Conservation (phyloP, 2,797 vertebrate genomes). For the Mareca penelope region DNA sequence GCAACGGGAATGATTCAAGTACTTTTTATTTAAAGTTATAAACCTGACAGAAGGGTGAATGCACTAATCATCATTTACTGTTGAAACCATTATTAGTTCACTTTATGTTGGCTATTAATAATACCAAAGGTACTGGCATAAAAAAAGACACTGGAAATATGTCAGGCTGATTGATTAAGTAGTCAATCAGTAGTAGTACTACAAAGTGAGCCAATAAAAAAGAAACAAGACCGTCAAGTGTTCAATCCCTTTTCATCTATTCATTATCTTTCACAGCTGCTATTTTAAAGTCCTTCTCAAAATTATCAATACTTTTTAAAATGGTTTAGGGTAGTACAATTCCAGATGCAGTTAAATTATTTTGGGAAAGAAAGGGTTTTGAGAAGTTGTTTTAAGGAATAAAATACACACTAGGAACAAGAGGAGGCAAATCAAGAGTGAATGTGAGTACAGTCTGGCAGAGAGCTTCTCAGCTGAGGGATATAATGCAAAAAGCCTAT, state of each 20-base stretch:
- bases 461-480: conserved; percentile 34
- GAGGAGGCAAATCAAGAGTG: conserved; percentile 51
- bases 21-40: conserved; percentile 20
- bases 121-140: not conserved
- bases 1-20: conserved; percentile 1
- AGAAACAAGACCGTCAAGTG: not conserved
- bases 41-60: conserved; percentile 32
- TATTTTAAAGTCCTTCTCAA: not conserved
- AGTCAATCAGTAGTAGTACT: not conserved
- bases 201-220: not conserved
- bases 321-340: not conserved
- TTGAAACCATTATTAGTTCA: not conserved
- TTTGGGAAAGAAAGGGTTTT: conserved; percentile 30
- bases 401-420: conserved; percentile 19
- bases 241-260: not conserved
- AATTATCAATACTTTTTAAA: conserved; percentile 13
- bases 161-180: not conserved
- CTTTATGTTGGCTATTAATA: not conserved
- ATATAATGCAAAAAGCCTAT: conserved; percentile 56
- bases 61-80: not conserved
- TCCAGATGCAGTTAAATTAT: conserved; percentile 1
- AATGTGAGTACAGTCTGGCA: conserved; percentile 60
- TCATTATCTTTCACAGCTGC: not conserved
- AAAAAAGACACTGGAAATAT: not conserved
- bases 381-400: conserved; percentile 14